phyloP scores from a whole-genome alignment of 2,113 vertebrate species.

The Scytalopus superciliaris region DNA sequence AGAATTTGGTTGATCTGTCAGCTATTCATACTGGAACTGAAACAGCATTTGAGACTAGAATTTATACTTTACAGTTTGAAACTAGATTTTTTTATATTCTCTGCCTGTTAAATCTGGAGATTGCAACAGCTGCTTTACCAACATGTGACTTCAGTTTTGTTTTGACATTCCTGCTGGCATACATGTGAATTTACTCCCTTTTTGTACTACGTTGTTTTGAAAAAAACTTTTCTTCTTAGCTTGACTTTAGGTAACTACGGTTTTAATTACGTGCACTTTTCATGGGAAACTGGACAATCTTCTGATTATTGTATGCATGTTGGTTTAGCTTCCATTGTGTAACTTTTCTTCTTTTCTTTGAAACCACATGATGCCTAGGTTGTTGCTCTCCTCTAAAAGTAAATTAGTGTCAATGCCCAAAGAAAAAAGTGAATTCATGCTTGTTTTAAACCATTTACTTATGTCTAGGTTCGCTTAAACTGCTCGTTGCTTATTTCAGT shows the following conservation, averaged over 20 bases:
- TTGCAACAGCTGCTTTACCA: slow-evolving; percentile 33
- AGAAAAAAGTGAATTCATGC: neutral
- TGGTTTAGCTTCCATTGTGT: neutral
- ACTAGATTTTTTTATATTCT: neutral
- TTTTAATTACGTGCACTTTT: neutral
- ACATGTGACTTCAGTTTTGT: slow-evolving; percentile 25
- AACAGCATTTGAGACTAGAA: slow-evolving; percentile 4
- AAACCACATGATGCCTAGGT: neutral
- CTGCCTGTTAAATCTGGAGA: neutral
- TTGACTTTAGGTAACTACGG: neutral
- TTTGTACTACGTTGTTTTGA: neutral
- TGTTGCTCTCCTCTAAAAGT: neutral
- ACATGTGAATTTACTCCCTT: slow-evolving; percentile 1
- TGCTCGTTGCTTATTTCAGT: neutral
- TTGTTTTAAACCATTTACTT: neutral
- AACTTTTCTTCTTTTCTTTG: neutral
- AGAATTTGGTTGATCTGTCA: slow-evolving; percentile 2
- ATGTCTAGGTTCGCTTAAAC: neutral
- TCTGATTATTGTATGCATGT: neutral
- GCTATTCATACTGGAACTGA: neutral
- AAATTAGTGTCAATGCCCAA: neutral
- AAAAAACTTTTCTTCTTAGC: neutral
- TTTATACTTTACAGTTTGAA: neutral
- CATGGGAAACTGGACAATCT: neutral
- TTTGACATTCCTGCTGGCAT: slow-evolving; percentile 10